Evolutionary conservation across 2,113 vertebrate species (phyloP), one percentile per base, ranked within the genome.

Genomic region (Panthera leo): DNA sequence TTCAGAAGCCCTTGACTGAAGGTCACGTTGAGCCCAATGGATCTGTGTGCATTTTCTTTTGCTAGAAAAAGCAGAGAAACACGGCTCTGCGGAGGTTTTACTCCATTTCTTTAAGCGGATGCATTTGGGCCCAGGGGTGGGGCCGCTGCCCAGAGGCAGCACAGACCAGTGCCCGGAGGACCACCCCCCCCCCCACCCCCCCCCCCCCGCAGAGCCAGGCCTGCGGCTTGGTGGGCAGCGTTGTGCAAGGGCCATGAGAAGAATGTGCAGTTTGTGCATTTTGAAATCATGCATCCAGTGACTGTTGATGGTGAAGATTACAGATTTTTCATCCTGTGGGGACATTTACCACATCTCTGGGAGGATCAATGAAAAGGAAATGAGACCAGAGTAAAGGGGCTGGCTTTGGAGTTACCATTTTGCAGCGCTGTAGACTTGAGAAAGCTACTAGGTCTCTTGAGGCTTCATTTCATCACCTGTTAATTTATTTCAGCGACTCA

Each of bases 1-100:
- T 88, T 90, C 71, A 25, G 89, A 97, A 92, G 90, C 42, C 34
- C 67, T 80, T 65, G 84, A 61, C 79, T 80, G 79, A 89, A 93
- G 90, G 90, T 87, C 90, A 94, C 92, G 67, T 51, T 73, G 91
- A 97, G 58, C 85, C 55, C 58, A 29, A 18, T 19, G 65, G 63
- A 36, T 51, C 65, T 89, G 15, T 0, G 0, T 61, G 34, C 15
- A 29, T 82, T 92, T 92, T 68, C 7, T 92, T 58, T 80, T 92
- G 53, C 70, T 34, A 45, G 53, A 39, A 97, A 90, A 23, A 70
- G 13, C n/a, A 84, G 84, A 71, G 82, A 84, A 71, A 75, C 19
- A 65, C 36, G 48, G 3, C 25, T 88, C 53, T 19, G 0, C 39
- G 53, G 65, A 63, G 7, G 4, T 42, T 83, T 94, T 16, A 45